phyloP scores from a whole-genome alignment of 2,888 invertebrate genomes.

The Griposia aprilina region DNA sequence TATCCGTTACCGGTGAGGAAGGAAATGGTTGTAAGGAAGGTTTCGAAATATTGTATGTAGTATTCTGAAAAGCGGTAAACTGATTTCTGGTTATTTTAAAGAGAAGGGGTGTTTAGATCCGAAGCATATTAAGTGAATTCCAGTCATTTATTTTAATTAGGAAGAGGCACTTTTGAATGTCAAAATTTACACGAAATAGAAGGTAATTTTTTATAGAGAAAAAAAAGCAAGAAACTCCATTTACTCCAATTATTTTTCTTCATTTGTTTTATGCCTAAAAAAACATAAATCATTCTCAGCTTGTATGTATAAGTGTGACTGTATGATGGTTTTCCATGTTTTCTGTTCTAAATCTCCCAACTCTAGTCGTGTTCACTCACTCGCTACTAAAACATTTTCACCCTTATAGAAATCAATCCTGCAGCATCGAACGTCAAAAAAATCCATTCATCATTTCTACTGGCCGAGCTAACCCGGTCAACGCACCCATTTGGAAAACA shows the following conservation, averaged over 20 bases:
- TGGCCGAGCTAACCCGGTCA: slow-evolving; percentile 46
- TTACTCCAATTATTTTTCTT: too few species aligned
- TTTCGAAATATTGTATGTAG: neutral
- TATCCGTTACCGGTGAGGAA: slow-evolving; percentile 22
- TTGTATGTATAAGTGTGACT: too few species aligned
- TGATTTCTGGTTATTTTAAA: neutral
- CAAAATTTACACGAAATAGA: too few species aligned
- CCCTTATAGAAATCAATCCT: slow-evolving; percentile 42
- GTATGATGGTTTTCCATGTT: neutral
- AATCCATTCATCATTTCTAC: slow-evolving; percentile 42
- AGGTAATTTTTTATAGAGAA: too few species aligned
- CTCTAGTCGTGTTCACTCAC: neutral
- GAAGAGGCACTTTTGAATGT: too few species aligned
- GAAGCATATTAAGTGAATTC: neutral
- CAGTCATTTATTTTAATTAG: too few species aligned
- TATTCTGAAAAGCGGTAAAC: neutral
- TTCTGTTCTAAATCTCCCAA: neutral
- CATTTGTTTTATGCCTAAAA: neutral
- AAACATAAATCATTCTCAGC: neutral
- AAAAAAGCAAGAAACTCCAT: too few species aligned
- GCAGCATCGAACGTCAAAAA: slow-evolving; percentile 26
- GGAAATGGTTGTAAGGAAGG: slow-evolving; percentile 21
- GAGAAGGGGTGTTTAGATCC: neutral
- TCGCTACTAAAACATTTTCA: slow-evolving; percentile 14
- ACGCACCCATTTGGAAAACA: slow-evolving; percentile 64